Conservation (phyloP, 2,888 invertebrate species). For the Amphipyra tragopoginis region DNA sequence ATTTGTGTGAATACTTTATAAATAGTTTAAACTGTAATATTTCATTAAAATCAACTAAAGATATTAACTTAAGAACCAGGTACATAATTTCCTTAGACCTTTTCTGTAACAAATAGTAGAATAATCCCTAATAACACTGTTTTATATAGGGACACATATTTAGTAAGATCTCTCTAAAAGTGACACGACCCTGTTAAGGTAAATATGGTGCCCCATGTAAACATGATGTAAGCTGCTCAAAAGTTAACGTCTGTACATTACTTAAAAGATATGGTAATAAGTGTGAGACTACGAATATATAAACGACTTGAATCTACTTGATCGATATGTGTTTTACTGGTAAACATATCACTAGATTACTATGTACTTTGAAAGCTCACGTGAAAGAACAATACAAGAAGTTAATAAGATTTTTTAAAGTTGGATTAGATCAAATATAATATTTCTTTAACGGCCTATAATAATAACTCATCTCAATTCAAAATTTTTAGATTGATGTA, state of each 20-base stretch:
- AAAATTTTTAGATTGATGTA: too few relatives aligned
- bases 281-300: conserved; percentile 26
- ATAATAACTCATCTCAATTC: too few relatives aligned
- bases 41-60: too few relatives aligned
- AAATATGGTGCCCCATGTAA: conserved; percentile 63
- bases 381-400: too few relatives aligned
- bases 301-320: conserved; percentile 25
- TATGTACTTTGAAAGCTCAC: too few relatives aligned
- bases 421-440: too few relatives aligned
- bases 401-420: too few relatives aligned
- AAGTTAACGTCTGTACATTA: conserved; percentile 48
- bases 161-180: conserved; percentile 70
- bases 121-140: conserved; percentile 3
- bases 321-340: conserved; percentile 17
- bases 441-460: too few relatives aligned
- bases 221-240: conserved; percentile 53
- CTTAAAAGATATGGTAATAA: conserved; percentile 42
- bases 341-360: conserved; percentile 21
- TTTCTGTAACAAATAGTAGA: background rate
- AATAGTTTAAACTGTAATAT: too few relatives aligned
- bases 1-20: conserved; percentile 1
- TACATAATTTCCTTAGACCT: background rate
- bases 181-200: conserved; percentile 72
- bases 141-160: conserved; percentile 53
- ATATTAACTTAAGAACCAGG: background rate